phyloP scores from a whole-genome alignment of 2,888 invertebrate genomes.

The Metopia argyrocephala region DNA sequence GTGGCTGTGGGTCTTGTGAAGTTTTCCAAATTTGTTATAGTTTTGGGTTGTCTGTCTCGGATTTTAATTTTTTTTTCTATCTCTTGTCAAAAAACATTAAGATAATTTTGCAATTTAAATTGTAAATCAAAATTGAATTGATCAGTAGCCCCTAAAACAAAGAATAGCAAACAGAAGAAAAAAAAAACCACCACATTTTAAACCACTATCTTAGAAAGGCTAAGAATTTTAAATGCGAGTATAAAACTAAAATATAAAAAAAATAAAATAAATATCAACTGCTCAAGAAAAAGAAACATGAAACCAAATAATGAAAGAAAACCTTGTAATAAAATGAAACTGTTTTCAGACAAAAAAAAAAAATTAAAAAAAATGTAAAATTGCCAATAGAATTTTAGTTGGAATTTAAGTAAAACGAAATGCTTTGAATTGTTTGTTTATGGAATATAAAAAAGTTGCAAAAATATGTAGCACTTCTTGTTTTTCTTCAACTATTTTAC shows the following conservation, averaged over 20 bases:
- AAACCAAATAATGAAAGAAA: not conserved
- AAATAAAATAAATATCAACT: not conserved
- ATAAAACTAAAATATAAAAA: not conserved
- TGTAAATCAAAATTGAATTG: constrained; percentile 60
- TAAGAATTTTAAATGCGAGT: constrained; percentile 49
- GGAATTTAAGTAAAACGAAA: constrained; percentile 47
- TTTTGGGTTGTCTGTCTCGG: constrained; percentile 53
- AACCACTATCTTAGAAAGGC: constrained; percentile 47
- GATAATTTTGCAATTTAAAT: constrained; percentile 65
- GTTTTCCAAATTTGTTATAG: constrained; percentile 64
- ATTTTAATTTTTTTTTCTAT: constrained; percentile 15
- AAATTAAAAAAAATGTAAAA: constrained; percentile 42
- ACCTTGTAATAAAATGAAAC: constrained; percentile 53
- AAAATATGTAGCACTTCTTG: constrained; percentile 24
- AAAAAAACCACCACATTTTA: not conserved
- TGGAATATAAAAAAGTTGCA: constrained; percentile 29
- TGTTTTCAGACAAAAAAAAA: too few relatives aligned
- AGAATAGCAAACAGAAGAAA: not conserved
- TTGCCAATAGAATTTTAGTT: constrained; percentile 40
- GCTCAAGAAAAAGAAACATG: too few relatives aligned
- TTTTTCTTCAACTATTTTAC: not conserved
- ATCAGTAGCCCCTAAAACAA: not conserved
- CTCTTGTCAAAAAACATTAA: constrained; percentile 63
- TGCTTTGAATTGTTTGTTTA: constrained; percentile 35
- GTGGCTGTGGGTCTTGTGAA: constrained; percentile 44